These are phyloP conservation scores for Zaprionus davidi DNA, from an alignment of 1,140 invertebrate species.

Conservation along the genomic window DNA sequence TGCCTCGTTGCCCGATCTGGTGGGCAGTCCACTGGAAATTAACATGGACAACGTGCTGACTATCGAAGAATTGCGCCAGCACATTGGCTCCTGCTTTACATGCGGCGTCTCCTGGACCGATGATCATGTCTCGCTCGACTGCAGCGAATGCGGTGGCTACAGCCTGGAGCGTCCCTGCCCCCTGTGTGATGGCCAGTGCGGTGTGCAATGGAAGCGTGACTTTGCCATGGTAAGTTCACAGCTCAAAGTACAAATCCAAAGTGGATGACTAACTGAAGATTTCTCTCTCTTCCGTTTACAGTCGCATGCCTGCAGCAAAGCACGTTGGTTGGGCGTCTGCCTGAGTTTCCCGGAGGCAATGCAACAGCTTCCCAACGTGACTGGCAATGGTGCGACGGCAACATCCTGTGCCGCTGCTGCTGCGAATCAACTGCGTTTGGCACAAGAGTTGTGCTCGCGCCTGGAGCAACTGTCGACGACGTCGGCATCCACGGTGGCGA, in stretches of 20 bases:
- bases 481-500: constrained; percentile 61
- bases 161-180: constrained; percentile 91
- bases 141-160: constrained; percentile 93
- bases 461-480: constrained; percentile 85
- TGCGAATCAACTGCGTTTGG: constrained; percentile 75
- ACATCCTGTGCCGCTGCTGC: constrained; percentile 73
- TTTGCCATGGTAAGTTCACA: constrained; percentile 88
- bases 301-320: constrained; percentile 90
- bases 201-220: constrained; percentile 90
- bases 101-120: constrained; percentile 93
- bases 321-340: constrained; percentile 90
- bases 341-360: constrained; percentile 84
- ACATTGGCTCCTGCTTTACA: constrained; percentile 90
- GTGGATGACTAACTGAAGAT: constrained; percentile 18
- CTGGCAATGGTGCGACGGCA: constrained; percentile 48
- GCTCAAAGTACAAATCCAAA: neutral
- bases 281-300: constrained; percentile 84
- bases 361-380: constrained; percentile 47
- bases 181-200: constrained; percentile 90
- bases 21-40: constrained; percentile 80
- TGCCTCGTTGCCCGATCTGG: constrained; percentile 80
- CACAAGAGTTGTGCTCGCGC: constrained; percentile 85
- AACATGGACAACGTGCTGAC: constrained; percentile 86
- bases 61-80: constrained; percentile 89
- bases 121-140: constrained; percentile 91